phyloP scores from a whole-genome alignment of 2,888 invertebrate species.

The Podabrus alpinus region DNA sequence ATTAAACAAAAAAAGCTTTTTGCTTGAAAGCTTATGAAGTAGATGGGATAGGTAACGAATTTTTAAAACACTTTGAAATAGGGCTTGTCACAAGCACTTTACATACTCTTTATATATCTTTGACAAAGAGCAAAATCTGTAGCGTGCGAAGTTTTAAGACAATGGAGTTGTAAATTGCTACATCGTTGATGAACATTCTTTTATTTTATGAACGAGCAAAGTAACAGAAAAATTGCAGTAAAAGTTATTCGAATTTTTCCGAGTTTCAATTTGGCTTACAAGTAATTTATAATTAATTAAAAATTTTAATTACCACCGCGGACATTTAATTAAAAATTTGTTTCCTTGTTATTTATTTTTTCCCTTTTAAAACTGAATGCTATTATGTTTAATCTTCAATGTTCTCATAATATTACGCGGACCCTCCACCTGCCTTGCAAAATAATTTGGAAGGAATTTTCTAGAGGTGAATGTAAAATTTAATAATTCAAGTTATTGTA shows the following conservation, averaged over 20 bases:
- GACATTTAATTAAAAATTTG: background rate
- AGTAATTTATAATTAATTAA: background rate
- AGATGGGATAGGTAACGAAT: background rate
- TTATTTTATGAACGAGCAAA: no score
- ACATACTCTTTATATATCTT: background rate
- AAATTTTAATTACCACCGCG: background rate
- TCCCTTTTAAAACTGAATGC: background rate
- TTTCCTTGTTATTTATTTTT: background rate
- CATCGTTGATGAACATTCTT: background rate
- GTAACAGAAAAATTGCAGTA: background rate
- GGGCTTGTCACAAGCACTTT: background rate
- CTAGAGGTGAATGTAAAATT: background rate
- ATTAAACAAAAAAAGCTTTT: background rate
- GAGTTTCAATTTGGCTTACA: background rate
- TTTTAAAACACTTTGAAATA: background rate
- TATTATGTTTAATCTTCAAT: background rate
- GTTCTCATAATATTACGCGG: background rate
- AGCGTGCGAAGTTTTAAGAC: background rate
- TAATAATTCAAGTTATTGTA: background rate
- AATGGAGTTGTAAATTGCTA: background rate
- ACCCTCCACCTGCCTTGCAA: background rate
- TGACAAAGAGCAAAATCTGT: background rate
- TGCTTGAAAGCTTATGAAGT: background rate
- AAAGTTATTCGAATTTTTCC: background rate
- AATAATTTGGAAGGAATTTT: background rate